These are phyloP conservation scores for Cinclus mexicanus DNA, from an alignment of 2,113 vertebrate species.

Conservation along the genomic window DNA sequence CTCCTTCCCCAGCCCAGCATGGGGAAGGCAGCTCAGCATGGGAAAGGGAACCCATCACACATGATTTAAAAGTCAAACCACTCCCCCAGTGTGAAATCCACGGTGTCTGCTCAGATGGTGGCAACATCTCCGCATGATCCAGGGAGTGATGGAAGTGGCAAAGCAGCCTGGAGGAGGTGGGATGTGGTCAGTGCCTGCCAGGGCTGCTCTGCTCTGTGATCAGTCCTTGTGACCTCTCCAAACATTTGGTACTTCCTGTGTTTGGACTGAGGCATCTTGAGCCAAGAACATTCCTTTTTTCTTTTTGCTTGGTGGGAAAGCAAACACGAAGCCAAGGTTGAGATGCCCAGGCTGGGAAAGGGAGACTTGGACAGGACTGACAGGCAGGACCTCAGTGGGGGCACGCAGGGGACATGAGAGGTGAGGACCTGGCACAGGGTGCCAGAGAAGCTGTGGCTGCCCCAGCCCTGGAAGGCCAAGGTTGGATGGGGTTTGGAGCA, in stretches of 20 bases:
- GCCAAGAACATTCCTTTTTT: rapidly evolving
- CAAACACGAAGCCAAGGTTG: rapidly evolving
- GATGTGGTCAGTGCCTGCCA: not conserved
- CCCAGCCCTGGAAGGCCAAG: not conserved
- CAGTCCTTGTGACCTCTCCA: rapidly evolving
- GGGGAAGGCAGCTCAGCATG: not conserved
- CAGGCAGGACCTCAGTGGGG: rapidly evolving
- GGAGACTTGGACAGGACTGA: not conserved
- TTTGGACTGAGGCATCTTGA: rapidly evolving
- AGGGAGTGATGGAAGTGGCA: rapidly evolving
- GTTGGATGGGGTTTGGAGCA: too few relatives aligned
- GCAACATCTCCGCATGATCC: rapidly evolving
- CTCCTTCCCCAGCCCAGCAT: rapidly evolving
- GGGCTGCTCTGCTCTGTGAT: not conserved
- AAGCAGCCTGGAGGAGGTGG: not conserved
- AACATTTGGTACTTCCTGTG: rapidly evolving
- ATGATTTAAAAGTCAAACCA: not conserved
- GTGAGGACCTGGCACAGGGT: not conserved
- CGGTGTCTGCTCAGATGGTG: rapidly evolving
- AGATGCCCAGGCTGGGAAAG: not conserved
- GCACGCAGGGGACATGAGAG: rapidly evolving
- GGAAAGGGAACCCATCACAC: rapidly evolving
- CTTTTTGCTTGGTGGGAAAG: not conserved
- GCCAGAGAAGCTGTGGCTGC: not conserved
- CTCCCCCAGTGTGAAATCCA: not conserved